Percentiles rank a stretch among this genome's conserved stretches.
Evolutionary conservation across 2,888 invertebrate species (phyloP).

Genomic region (Galerucella pusilla): DNA sequence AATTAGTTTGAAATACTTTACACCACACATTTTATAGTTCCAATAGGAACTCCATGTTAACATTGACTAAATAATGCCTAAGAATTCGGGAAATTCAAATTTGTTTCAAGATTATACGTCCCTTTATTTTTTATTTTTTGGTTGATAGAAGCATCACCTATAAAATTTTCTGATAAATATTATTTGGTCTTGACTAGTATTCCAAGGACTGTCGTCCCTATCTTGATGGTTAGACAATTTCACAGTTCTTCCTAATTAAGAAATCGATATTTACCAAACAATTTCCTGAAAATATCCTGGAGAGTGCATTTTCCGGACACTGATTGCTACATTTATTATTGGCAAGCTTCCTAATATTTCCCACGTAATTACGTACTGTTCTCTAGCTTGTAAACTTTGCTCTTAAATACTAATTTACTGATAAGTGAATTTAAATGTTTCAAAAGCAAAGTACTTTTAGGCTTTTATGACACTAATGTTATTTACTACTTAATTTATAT

Average conservation of each 20-base stretch:
- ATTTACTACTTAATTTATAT: not conserved
- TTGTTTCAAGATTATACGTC: no score
- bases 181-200: not conserved
- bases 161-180: no score
- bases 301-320: not conserved
- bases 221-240: not conserved
- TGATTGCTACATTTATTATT: not conserved
- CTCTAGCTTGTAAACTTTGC: constrained; percentile 1
- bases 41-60: no score
- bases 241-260: not conserved
- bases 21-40: no score
- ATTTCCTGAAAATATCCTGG: not conserved
- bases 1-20: no score
- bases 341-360: not conserved
- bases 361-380: not conserved
- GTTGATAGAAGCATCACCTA: no score
- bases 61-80: no score
- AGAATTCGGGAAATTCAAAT: no score
- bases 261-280: not conserved
- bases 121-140: no score
- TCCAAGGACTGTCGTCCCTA: not conserved
- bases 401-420: constrained; percentile 1
- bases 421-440: constrained; percentile 2
- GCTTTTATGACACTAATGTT: not conserved
- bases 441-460: not conserved